A percentile compares a stretch with the other conserved stretches of the same genome.
Evolutionary conservation across 2,113 vertebrate species (phyloP).

Genomic region (Carassius gibelio): DNA sequence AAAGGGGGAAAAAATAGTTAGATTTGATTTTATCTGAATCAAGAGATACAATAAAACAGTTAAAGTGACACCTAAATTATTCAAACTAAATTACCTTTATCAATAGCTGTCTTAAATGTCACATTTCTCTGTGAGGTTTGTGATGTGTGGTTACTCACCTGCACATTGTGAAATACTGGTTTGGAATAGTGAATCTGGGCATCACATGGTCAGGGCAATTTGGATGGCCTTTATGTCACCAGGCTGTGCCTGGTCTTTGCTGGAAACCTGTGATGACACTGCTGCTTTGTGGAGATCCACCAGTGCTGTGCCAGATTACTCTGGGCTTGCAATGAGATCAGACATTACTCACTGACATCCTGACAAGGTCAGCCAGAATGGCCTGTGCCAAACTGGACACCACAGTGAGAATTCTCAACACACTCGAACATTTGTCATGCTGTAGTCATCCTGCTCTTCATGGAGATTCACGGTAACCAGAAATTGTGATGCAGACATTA

Average conservation of each 20-base stretch:
- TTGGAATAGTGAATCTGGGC: not conserved
- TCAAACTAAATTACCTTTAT: not conserved
- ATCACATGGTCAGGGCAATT: conserved; percentile 43
- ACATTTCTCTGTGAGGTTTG: not conserved
- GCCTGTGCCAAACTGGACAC: conserved; percentile 46
- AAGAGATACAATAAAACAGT: not conserved
- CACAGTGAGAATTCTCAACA: conserved; percentile 27
- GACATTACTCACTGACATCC: conserved; percentile 45
- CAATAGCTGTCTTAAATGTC: not conserved
- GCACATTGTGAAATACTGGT: not conserved
- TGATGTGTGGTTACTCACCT: not conserved
- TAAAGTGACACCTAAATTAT: conserved; percentile 3
- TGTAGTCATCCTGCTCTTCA: conserved; percentile 9
- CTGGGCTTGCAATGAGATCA: conserved; percentile 31
- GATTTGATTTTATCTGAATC: not conserved
- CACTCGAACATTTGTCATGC: conserved; percentile 31
- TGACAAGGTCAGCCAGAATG: conserved; percentile 70
- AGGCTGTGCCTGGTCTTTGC: conserved; percentile 25
- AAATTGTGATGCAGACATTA: not conserved
- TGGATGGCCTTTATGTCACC: conserved; percentile 33
- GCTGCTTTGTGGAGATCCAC: conserved; percentile 53
- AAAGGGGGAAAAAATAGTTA: not conserved
- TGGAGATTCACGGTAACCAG: not conserved
- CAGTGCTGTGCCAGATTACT: conserved; percentile 59
- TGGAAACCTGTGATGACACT: conserved; percentile 34